These are phyloP conservation scores for Mystacornis crossleyi DNA, from an alignment of 2,113 vertebrate species.

Conservation along the genomic window DNA sequence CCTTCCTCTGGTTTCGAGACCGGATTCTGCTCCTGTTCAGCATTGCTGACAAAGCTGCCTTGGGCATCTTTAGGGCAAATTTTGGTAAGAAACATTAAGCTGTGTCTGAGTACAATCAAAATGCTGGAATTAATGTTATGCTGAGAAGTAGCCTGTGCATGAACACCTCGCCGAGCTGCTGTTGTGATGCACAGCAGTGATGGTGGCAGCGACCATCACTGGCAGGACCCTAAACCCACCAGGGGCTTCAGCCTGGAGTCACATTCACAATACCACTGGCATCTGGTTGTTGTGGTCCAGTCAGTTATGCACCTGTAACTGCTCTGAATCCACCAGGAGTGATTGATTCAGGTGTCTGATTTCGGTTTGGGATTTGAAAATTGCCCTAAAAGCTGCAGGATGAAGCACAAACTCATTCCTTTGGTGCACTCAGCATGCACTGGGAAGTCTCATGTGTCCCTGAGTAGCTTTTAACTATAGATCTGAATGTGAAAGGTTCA, in stretches of 20 bases:
- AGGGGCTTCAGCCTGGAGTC: neutral
- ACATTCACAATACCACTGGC: neutral
- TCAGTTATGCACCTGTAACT: neutral
- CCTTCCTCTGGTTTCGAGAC: neutral
- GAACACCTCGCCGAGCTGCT: neutral
- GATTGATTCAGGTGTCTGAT: neutral
- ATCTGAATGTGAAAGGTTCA: neutral
- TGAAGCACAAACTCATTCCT: neutral
- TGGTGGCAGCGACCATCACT: neutral
- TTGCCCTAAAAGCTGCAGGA: neutral
- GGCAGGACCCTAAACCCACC: neutral
- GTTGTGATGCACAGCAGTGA: rapidly evolving
- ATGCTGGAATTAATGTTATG: neutral
- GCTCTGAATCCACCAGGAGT: neutral
- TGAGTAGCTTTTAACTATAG: neutral
- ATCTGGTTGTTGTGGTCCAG: too few species aligned
- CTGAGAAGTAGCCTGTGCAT: neutral
- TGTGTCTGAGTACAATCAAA: neutral
- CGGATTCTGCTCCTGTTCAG: neutral
- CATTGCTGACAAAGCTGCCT: neutral
- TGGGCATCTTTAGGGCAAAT: neutral
- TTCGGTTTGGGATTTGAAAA: neutral
- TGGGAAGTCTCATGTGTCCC: neutral
- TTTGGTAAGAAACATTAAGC: neutral
- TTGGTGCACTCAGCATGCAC: neutral